Percentiles rank a stretch among this genome's conserved stretches.
These are phyloP conservation scores for Heliconius hortense DNA, from an alignment of 2,888 invertebrate species.

Conservation along the genomic window DNA sequence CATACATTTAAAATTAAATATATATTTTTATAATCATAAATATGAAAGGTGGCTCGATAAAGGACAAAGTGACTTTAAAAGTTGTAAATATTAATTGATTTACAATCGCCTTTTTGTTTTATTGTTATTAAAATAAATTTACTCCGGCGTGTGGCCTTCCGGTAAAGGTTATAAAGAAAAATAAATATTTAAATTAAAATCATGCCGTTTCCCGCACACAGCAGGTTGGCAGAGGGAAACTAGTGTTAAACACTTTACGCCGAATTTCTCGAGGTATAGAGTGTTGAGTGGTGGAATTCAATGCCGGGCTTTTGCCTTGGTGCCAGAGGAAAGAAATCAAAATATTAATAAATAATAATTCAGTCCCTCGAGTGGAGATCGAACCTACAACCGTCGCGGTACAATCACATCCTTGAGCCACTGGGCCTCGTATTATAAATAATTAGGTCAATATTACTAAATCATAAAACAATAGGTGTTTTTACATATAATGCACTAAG, in stretches of 20 bases:
- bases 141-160: conserved; percentile 28
- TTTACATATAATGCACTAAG: background rate
- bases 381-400: too few species aligned
- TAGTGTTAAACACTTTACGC: too few species aligned
- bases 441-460: background rate
- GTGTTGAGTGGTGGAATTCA: too few species aligned
- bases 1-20: conserved; percentile 7
- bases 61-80: conserved; percentile 25
- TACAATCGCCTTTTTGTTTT: conserved; percentile 35
- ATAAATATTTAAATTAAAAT: background rate
- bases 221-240: too few species aligned
- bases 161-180: conserved; percentile 22
- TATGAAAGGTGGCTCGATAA: conserved; percentile 18
- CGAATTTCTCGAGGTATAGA: too few species aligned
- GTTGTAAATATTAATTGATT: conserved; percentile 30
- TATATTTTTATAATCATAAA: background rate
- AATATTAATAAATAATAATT: too few species aligned
- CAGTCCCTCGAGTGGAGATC: too few species aligned
- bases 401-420: too few species aligned
- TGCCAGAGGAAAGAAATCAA: too few species aligned
- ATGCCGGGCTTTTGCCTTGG: too few species aligned
- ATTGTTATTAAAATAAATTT: conserved; percentile 24
- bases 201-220: too few species aligned
- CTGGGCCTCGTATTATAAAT: too few species aligned
- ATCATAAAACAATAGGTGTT: background rate